Evolutionary conservation across 30 jellyfish, hydroid and myxozoan genomes (phyloP).

Genomic region (Hydractinia symbiolongicarpus): DNA sequence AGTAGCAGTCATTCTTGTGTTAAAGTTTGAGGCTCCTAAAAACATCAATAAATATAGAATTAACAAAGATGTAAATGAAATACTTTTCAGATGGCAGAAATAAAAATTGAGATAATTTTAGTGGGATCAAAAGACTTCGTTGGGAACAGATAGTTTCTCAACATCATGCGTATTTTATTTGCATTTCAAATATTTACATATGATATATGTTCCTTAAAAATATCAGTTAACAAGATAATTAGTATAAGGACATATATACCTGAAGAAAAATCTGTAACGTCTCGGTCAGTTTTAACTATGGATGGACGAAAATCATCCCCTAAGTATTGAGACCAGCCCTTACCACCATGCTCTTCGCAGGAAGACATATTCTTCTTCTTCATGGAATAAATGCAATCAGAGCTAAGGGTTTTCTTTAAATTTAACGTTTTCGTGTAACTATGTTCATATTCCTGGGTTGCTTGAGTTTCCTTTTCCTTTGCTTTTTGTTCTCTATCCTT

Average conservation of each 20-base stretch:
- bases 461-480: constrained; percentile 30
- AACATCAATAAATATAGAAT: no score
- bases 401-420: constrained; percentile 62
- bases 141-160: no score
- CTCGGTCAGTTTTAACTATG: constrained; percentile 10
- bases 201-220: no score
- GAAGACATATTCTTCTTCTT: constrained; percentile 26
- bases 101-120: no score
- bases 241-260: no score
- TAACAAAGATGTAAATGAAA: no score
- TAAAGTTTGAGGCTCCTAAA: no score
- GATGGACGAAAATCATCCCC: constrained; percentile 84
- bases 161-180: no score
- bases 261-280: constrained; percentile 16
- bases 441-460: neutral
- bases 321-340: constrained; percentile 93
- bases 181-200: no score
- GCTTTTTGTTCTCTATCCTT: constrained; percentile 50
- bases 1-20: constrained; percentile 41
- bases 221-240: no score
- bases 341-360: constrained; percentile 46
- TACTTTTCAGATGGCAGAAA: no score
- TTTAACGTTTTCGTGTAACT: neutral
- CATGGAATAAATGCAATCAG: constrained; percentile 50
- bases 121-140: no score